Percentiles rank a stretch among this genome's conserved stretches.
These are phyloP conservation scores for Dreissena rostriformis DNA, from an alignment of 1,140 invertebrate genomes.

Conservation along the genomic window DNA sequence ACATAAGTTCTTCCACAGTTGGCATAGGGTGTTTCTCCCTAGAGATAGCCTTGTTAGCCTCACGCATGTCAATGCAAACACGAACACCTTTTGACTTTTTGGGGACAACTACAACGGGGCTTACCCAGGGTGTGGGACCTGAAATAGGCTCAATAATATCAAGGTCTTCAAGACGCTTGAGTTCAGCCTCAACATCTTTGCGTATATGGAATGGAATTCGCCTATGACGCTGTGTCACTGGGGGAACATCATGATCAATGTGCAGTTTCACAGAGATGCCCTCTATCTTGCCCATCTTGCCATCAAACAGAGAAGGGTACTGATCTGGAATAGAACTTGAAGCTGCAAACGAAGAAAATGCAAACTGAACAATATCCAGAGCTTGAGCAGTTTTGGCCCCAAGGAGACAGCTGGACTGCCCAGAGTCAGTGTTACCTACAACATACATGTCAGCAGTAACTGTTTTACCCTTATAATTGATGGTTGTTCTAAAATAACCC, in stretches of 20 bases:
- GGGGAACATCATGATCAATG: conserved; percentile 9
- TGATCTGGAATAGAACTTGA: conserved; percentile 42
- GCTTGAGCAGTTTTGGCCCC: too few relatives aligned
- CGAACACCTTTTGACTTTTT: conserved; percentile 61
- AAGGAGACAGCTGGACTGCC: too few relatives aligned
- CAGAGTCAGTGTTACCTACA: too few relatives aligned
- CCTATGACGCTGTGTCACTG: conserved; percentile 40
- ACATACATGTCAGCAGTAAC: too few relatives aligned
- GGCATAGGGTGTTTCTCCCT: conserved; percentile 66
- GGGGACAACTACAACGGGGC: conserved; percentile 67
- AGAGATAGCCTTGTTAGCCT: conserved; percentile 65
- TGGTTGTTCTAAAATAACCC: too few relatives aligned
- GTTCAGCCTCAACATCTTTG: conserved; percentile 54
- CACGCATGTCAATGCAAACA: conserved; percentile 69
- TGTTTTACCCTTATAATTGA: too few relatives aligned
- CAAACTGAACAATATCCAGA: conserved; percentile 35
- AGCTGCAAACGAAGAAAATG: conserved; percentile 13
- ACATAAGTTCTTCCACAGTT: conserved; percentile 66
- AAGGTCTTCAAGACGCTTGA: conserved; percentile 54
- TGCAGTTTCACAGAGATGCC: conserved; percentile 34
- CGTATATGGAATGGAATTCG: conserved; percentile 62
- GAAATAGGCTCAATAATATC: conserved; percentile 71
- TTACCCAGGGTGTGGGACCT: conserved; percentile 73
- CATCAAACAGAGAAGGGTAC: conserved; percentile 25
- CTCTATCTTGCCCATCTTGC: conserved; percentile 42